Evolutionary conservation across 2,888 invertebrate genomes (phyloP).

Genomic region (Pristionchus entomophagus): DNA sequence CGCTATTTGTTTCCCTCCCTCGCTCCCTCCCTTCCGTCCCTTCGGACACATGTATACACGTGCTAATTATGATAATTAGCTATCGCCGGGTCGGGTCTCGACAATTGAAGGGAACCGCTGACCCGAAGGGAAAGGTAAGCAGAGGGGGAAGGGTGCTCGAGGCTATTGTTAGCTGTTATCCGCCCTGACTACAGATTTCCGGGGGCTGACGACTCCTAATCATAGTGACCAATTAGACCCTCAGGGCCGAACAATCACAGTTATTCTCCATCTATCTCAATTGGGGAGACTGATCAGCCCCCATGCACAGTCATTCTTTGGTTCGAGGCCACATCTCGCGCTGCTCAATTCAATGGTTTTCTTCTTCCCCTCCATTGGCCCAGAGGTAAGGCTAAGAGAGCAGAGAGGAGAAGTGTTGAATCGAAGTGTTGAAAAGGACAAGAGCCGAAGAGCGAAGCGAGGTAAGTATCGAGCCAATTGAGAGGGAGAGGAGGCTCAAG

Average conservation of each 20-base stretch:
- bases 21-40: background rate
- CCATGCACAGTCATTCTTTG: background rate
- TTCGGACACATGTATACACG: slow-evolving; percentile 8
- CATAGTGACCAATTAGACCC: slow-evolving; percentile 20
- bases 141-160: background rate
- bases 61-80: slow-evolving; percentile 41
- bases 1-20: slow-evolving; percentile 24
- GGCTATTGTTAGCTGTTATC: background rate
- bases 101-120: slow-evolving; percentile 45
- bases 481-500: background rate
- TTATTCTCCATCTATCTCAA: no score
- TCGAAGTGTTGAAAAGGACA: slow-evolving; percentile 35
- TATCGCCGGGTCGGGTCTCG: background rate
- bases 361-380: background rate
- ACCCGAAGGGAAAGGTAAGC: slow-evolving; percentile 35
- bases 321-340: slow-evolving; percentile 14
- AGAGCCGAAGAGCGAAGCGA: slow-evolving; percentile 16
- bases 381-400: slow-evolving; percentile 13
- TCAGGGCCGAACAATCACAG: background rate
- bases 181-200: background rate
- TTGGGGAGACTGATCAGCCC: slow-evolving; percentile 13
- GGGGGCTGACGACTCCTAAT: slow-evolving; percentile 16
- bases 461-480: slow-evolving; percentile 42
- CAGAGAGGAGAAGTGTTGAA: slow-evolving; percentile 5
- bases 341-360: slow-evolving; percentile 43